phyloP scores from a whole-genome alignment of 2,113 vertebrate species.

The Poecilia latipinna region DNA sequence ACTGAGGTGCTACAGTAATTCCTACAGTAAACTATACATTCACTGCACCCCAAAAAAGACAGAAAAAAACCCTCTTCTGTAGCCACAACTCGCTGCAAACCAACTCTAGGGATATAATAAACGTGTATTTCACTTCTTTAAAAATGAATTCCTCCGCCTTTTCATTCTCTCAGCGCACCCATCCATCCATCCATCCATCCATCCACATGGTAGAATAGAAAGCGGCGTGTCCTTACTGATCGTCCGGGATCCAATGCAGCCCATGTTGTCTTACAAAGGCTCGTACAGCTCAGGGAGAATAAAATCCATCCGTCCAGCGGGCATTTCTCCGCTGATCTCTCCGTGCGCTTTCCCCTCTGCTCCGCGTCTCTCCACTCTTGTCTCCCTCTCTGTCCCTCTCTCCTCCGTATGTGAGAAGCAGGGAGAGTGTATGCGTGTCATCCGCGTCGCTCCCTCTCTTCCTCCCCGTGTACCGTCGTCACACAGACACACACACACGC shows the following conservation, averaged over 20 bases:
- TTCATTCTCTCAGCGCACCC: background rate
- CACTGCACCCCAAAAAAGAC: background rate
- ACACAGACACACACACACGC: background rate
- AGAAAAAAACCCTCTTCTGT: background rate
- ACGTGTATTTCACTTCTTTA: background rate
- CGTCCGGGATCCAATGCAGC: conserved; percentile 84
- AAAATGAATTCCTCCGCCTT: background rate
- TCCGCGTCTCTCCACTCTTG: conserved; percentile 28
- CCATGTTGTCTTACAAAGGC: conserved; percentile 80
- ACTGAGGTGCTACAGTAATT: conserved; percentile 7
- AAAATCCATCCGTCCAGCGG: conserved; percentile 73
- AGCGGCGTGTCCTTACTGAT: conserved; percentile 76
- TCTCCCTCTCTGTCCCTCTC: conserved; percentile 52
- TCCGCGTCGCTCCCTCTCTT: conserved; percentile 25
- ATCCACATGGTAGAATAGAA: conserved; percentile 31
- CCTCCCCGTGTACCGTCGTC: conserved; percentile 5
- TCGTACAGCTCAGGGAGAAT: conserved; percentile 69
- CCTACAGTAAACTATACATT: conserved; percentile 33
- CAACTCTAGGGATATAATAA: background rate
- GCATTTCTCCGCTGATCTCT: conserved; percentile 62
- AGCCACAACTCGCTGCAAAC: conserved; percentile 24
- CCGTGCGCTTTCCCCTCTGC: conserved; percentile 11
- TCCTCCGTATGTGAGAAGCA: conserved; percentile 49
- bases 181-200: conserved; percentile 11
- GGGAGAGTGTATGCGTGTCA: conserved; percentile 50